Evolutionary conservation across 1,140 invertebrate species (phyloP), one percentile per base, ranked within the genome.

Genomic region (Batillaria attramentaria): DNA sequence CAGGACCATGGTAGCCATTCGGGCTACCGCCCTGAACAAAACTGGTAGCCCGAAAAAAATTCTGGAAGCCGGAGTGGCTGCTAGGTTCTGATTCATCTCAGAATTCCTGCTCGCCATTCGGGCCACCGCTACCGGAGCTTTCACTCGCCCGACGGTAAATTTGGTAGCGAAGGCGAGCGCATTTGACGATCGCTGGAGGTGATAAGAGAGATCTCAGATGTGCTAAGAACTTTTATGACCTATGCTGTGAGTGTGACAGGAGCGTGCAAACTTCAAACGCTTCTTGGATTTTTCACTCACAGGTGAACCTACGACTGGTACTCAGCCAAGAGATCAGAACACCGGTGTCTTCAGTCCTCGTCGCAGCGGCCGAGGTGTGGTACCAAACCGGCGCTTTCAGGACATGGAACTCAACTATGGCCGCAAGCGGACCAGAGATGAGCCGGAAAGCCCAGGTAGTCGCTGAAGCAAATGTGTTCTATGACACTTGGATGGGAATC

Each of bases 391-490:
- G 28, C 75, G 80, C 33, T 85, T 83, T 43, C 78, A 81, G 65
- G 84, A 84, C 54, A 83, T 83, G 81, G 81, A 84, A 50, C 39
- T 81, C n/a, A 76, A 83, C 65, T 73, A 68, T 46, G 46, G 75
- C 6, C n/a, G 75, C 18, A 77, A 66, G 42, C 43, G 42, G 33
- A 62, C 41, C 1, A 68, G 50, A 50, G 75, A 77, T n/a, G n/a
- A n/a, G n/a, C n/a, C n/a, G 35, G 75, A 77, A 5, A 5, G 31
- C 13, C 24, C 54, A 75, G 73, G 73, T 75, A 65, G 16, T 28
- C n/a, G n/a, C n/a, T n/a, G n/a, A n/a, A n/a, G n/a, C n/a, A n/a
- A n/a, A n/a, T n/a, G n/a, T n/a, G n/a, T n/a, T n/a, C n/a, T n/a
- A n/a, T n/a, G n/a, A n/a, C n/a, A n/a, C n/a, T n/a, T n/a, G n/a